These are phyloP conservation scores for Squalus acanthias DNA, from an alignment of 2,797 vertebrate species.

Conservation along the genomic window DNA sequence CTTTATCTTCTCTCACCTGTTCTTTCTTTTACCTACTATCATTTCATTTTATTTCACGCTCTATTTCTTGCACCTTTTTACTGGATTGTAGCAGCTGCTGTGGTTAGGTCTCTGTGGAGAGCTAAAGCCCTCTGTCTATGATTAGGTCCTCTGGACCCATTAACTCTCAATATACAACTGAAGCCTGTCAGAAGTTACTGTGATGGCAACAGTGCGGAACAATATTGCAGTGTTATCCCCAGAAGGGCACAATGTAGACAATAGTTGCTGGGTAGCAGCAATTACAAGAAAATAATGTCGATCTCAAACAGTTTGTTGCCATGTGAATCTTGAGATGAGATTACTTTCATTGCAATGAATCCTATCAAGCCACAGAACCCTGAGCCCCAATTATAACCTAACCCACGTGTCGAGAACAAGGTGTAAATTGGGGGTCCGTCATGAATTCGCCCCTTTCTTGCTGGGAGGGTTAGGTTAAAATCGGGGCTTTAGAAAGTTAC, in stretches of 20 bases:
- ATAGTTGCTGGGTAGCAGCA: not conserved
- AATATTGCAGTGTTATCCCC: not conserved
- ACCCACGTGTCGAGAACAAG: not conserved
- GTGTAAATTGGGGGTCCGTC: not conserved
- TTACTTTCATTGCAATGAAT: not conserved
- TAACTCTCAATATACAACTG: not conserved
- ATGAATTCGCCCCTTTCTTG: not conserved
- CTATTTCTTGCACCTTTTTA: not conserved
- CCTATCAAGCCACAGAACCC: not conserved
- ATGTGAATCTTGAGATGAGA: not conserved
- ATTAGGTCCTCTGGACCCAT: not conserved
- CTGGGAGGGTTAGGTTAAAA: not conserved
- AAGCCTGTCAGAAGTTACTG: not conserved
- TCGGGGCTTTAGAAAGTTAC: not conserved
- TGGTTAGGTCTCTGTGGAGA: not conserved
- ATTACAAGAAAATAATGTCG: not conserved
- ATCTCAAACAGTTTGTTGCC: not conserved
- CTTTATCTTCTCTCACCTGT: not conserved
- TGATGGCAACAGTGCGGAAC: not conserved
- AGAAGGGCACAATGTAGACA: not conserved
- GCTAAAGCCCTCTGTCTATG: not conserved
- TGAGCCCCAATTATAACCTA: not conserved
- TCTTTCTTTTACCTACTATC: not conserved
- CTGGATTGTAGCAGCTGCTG: not conserved
- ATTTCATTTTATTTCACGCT: not conserved